Base-by-base conservation (phyloP, 2,113 vertebrate genomes). In the Alethe castanea region DNA sequence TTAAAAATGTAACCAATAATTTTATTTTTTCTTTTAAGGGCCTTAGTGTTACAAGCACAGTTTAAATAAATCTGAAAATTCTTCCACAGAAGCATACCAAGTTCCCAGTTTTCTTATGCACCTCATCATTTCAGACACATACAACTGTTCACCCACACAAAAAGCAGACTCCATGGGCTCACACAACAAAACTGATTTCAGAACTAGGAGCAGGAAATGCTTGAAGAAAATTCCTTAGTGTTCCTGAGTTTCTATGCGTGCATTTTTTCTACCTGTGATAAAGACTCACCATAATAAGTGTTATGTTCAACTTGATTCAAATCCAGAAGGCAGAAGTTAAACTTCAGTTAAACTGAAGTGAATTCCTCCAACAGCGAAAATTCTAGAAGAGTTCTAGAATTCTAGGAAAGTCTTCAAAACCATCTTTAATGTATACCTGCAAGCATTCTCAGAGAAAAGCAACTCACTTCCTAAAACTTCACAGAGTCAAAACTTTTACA, bases 21-120 rank as follows among this genome's bases (percentile, higher is more conserved):
- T 80, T 50, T 19, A 22, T 6, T 42, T 76, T 87, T 89, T 67
- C 15, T 56, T 92, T 54, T 36, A 73, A 59, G 50, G 56, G 38
- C 7, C 33, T 48, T 48, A 45, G 24, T 14, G 13, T 80, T 77
- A 64, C 47, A 90, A 90, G 84, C 84, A 90, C 74, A 92, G 65
- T 94, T 95, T 92, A 88, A 94, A 92, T 70, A 79, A 88, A 82
- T 23, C 67, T 59, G 40, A 36, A 81, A 80, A 18, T 62, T 91
- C 42, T 59, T 80, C 31, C 64, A 73, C 38, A 92, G 79, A 95
- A 93, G 69, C 60, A 93, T 59, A 61, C 17, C 8, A 56, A 24
- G 33, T 22, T 95, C 26, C n/a, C 20, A 14, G 8, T 25, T 66
- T 77, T 80, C 50, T 74, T 57, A 52, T 3, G 15, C 12, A 25